phyloP scores from a whole-genome alignment of 2,888 invertebrate genomes.

The Salticus scenicus region DNA sequence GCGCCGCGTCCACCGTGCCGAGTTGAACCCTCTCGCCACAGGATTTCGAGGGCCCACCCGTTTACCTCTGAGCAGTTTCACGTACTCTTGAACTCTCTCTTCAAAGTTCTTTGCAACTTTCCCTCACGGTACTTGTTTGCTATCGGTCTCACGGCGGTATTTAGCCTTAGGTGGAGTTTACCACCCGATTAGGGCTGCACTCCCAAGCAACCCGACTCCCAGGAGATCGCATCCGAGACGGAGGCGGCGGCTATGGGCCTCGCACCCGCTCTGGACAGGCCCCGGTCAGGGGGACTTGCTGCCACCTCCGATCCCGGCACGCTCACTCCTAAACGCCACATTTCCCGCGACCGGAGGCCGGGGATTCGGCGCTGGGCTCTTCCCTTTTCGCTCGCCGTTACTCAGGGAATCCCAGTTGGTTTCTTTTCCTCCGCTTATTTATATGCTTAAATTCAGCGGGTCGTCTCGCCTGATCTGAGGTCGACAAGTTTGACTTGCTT shows the following conservation, averaged over 20 bases:
- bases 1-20: too few relatives aligned
- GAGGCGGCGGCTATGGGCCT: slow-evolving; percentile 73
- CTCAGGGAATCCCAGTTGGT: slow-evolving; percentile 81
- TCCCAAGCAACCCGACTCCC: slow-evolving; percentile 81
- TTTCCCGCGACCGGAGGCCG: background rate
- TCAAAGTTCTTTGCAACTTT: slow-evolving; percentile 84
- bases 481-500: too few relatives aligned
- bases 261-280: background rate
- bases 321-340: slow-evolving; percentile 4
- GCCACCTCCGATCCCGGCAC: background rate
- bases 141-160: slow-evolving; percentile 82
- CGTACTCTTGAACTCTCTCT: slow-evolving; percentile 81
- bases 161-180: slow-evolving; percentile 80
- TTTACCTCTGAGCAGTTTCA: slow-evolving; percentile 78
- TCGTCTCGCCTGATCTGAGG: slow-evolving; percentile 76
- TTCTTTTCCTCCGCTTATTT: slow-evolving; percentile 84
- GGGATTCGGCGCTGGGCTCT: slow-evolving; percentile 56
- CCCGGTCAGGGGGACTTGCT: slow-evolving; percentile 3
- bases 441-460: slow-evolving; percentile 81
- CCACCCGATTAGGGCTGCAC: slow-evolving; percentile 81
- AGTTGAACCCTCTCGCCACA: slow-evolving; percentile 71
- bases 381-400: slow-evolving; percentile 75
- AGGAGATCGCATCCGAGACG: slow-evolving; percentile 67
- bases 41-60: slow-evolving; percentile 75
- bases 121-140: slow-evolving; percentile 83